Conservation (phyloP, 1,140 invertebrate species). For the Ceratoteleas bidentatus region DNA sequence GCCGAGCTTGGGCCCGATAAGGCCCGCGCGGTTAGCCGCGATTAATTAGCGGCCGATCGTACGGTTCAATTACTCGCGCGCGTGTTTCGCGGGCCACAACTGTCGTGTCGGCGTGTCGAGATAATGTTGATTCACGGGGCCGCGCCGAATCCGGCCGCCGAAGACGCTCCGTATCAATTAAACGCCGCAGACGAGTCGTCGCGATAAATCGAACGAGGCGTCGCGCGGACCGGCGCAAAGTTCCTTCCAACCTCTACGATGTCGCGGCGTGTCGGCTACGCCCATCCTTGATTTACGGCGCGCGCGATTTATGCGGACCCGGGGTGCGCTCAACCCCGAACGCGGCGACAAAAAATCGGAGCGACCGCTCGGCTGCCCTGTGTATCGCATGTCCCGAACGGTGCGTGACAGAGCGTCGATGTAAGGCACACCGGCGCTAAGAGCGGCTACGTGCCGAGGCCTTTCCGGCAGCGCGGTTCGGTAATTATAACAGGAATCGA, state of each 20-base stretch:
- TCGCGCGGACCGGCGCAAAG: conserved; percentile 69
- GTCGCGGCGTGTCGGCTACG: conserved; percentile 77
- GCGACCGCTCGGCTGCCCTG: conserved; percentile 14
- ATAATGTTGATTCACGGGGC: conserved; percentile 25
- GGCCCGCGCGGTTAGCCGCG: conserved; percentile 13
- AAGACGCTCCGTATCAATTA: conserved; percentile 58
- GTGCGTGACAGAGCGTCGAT: conserved; percentile 65
- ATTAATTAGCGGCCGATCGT: conserved; percentile 53
- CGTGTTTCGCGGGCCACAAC: conserved; percentile 24
- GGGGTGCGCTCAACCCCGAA: conserved; percentile 57
- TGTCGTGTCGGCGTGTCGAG: conserved; percentile 24
- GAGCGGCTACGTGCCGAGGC: conserved; percentile 43
- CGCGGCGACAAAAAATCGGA: conserved; percentile 2
- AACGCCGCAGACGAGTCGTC: conserved; percentile 52
- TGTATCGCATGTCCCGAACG: conserved; percentile 51
- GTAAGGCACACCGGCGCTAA: conserved; percentile 35
- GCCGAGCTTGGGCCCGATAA: conserved; percentile 9
- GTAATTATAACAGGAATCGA: conserved; percentile 66
- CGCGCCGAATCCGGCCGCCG: no score
- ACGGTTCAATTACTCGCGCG: conserved; percentile 38
- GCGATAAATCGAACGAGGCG: conserved; percentile 76
- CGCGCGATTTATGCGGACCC: conserved; percentile 68
- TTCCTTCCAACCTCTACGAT: conserved; percentile 77
- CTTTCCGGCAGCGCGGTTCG: conserved; percentile 63
- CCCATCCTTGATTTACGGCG: conserved; percentile 76